Percentiles rank a stretch among this genome's conserved stretches.
Evolutionary conservation across 1,140 invertebrate species (phyloP).

Genomic region (Sycobia sp.): DNA sequence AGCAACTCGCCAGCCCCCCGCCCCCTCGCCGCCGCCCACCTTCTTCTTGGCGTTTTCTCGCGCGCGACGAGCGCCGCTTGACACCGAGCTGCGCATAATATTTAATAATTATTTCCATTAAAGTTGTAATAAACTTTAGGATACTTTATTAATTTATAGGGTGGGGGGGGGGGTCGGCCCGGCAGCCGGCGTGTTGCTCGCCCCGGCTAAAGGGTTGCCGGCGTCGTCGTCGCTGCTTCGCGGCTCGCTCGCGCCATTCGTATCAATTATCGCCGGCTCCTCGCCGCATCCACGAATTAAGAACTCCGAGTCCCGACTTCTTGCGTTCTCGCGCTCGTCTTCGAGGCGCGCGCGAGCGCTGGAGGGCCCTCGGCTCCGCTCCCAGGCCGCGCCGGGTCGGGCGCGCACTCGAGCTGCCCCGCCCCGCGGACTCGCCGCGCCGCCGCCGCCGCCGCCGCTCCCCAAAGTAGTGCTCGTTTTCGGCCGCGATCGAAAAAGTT

Average conservation of each 20-base stretch:
- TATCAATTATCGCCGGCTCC: slow-evolving; percentile 59
- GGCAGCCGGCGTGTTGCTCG: slow-evolving; percentile 9
- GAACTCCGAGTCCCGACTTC: slow-evolving; percentile 37
- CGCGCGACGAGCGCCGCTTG: slow-evolving; percentile 46
- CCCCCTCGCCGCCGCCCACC: slow-evolving; percentile 16
- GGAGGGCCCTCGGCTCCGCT: neutral
- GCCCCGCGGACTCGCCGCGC: neutral
- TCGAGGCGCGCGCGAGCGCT: neutral
- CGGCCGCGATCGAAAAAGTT: neutral
- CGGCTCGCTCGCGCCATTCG: slow-evolving; percentile 49
- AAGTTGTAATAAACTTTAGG: slow-evolving; percentile 62
- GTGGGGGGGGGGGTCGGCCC: slow-evolving; percentile 36
- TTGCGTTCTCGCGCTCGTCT: slow-evolving; percentile 17
- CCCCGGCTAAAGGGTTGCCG: slow-evolving; percentile 56
- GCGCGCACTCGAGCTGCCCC: too few species aligned
- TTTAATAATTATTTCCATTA: slow-evolving; percentile 65
- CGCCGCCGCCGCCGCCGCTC: neutral
- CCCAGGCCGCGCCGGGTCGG: too few species aligned
- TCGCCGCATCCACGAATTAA: slow-evolving; percentile 49
- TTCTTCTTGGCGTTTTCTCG: slow-evolving; percentile 53
- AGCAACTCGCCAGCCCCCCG: neutral
- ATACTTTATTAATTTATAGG: slow-evolving; percentile 65
- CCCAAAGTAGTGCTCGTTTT: neutral
- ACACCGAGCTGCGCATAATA: slow-evolving; percentile 60
- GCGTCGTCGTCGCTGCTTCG: too few species aligned